Base-by-base conservation (phyloP, 2,888 invertebrate genomes). In the Volucella zonaria region DNA sequence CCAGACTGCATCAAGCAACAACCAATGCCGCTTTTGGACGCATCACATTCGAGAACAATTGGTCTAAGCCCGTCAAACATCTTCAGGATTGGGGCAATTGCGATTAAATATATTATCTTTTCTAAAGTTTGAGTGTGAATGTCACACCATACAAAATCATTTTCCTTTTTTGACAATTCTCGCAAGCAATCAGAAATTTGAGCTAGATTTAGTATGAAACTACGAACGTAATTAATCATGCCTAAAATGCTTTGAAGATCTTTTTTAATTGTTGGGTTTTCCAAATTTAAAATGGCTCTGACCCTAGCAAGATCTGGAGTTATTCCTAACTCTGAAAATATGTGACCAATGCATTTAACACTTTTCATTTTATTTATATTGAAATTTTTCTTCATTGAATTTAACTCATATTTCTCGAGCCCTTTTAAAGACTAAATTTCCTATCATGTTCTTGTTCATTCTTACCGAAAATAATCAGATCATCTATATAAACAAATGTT, bases 401-500 rank as follows among this genome's bases (percentile, higher is more conserved):
- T 18, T n/a, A n/a, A n/a, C n/a, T n/a, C n/a, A n/a, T n/a, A n/a
- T n/a, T n/a, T n/a, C n/a, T n/a, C n/a, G n/a, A n/a, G n/a, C n/a
- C n/a, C n/a, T n/a, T n/a, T n/a, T n/a, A 1, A 18, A 67, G 6
- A 88, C 89, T 56, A 80, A 38, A 40, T 76, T 77, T 88, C 58
- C 64, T 45, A 70, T 88, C 87, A 78, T 88, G 88, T 68, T 88
- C 61, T 51, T 74, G 42, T 54, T 56, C 43, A 40, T 74, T 64
- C 43, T 70, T 68, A 12, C 59, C 85, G 3, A 23, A 18, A 42
- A 87, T 49, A 56, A 87, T 62, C 71, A 90, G 77, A 87, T 90
- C 85, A 87, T 91, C 87, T 82, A 89, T 85, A 83, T 91, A 89
- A 42, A 91, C 70, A 75, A 88, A 12, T 74, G 90, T 88, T 82